Evolutionary conservation across 2,888 invertebrate genomes (phyloP), one percentile per base, ranked within the genome.

Genomic region (Sialis fuliginosa): DNA sequence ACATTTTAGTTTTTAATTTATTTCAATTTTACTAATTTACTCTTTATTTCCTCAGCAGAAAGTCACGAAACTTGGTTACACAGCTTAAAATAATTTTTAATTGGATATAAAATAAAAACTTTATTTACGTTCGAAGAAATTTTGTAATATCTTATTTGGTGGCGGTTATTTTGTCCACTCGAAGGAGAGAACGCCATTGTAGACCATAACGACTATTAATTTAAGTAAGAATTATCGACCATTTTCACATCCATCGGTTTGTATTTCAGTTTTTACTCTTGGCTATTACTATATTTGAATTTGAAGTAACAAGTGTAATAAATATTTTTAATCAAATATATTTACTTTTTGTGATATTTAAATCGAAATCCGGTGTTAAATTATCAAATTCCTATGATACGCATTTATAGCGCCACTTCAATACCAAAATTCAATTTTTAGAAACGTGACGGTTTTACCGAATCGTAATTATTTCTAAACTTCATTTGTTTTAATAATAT

Each of bases 181-280:
- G 42, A 10, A 63, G 65, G 65, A 70, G 75, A 72, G 76, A 79
- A 81, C 81, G 81, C 81, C 81, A 82, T 83, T 82, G 81, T 81
- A 80, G 77, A 71, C 81, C 78, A 74, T 81, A 82, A 78, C 79
- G 80, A 79, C 81, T 79, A 73, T 69, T 63, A 59, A 60, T 63
- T 65, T 67, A 68, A 68, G 70, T 68, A 68, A 74, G 73, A 74
- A 72, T 68, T 72, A 79, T 79, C 81, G 68, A 65, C 63, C 69
- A 73, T 74, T 79, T 74, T 76, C 74, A 68, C 70, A 64, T 72
- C 74, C 74, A 79, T 79, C 79, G 67, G 63, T 66, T 66, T 68
- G 70, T 68, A 67, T 66, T 70, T 63, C 59, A 60, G 60, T 59
- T 62, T 67, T 66, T 37, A 37, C 37, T n/a, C n/a, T 12, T 10